Conservation (phyloP, 2,113 vertebrate genomes). For the Carassius carassius region DNA sequence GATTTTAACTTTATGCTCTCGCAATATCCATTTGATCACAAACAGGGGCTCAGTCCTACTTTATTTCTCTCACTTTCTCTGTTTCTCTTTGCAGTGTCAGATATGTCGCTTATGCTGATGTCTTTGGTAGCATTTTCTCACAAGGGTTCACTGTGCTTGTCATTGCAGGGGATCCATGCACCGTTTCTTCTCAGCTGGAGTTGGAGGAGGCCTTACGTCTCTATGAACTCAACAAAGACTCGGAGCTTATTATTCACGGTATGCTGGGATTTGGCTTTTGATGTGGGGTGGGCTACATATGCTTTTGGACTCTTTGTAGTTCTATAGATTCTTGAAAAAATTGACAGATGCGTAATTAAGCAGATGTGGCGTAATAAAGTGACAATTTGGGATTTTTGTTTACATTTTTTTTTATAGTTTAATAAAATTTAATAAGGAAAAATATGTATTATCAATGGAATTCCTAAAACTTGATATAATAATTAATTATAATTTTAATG, state of each 20-base stretch:
- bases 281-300: background rate
- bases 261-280: constrained; percentile 43
- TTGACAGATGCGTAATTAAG: background rate
- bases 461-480: too few relatives aligned
- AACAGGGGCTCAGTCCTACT: background rate
- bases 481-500: too few relatives aligned
- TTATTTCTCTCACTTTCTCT: background rate
- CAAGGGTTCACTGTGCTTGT: constrained; percentile 26
- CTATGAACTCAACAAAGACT: constrained; percentile 98
- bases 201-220: constrained; percentile 95
- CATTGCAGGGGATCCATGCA: constrained; percentile 91
- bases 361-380: too few relatives aligned
- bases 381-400: too few relatives aligned
- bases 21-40: background rate
- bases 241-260: constrained; percentile 97
- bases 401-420: too few relatives aligned
- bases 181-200: constrained; percentile 97
- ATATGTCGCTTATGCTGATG: constrained; percentile 33
- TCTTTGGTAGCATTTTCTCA: background rate
- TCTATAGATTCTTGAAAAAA: background rate
- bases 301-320: background rate
- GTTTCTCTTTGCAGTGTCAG: background rate
- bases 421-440: too few relatives aligned
- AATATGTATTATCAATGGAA: too few relatives aligned
- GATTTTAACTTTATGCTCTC: background rate